Conservation (phyloP, 1,140 invertebrate species). For the Lasaia peninsularis region DNA sequence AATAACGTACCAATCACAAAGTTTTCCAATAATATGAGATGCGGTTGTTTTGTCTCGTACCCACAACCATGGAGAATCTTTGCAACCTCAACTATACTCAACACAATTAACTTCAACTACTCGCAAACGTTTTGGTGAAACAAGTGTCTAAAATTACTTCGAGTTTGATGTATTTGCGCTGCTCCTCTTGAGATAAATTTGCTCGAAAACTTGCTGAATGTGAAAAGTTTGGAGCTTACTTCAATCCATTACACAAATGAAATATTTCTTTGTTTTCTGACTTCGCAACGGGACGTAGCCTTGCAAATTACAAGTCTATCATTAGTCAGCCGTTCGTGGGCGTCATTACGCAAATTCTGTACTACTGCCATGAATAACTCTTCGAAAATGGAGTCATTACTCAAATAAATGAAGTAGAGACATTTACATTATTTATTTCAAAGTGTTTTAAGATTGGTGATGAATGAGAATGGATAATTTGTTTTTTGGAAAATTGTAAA, state of each 20-base stretch:
- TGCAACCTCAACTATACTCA: constrained; percentile 1
- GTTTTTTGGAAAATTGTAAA: not conserved
- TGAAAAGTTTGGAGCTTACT: constrained; percentile 75
- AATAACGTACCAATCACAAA: constrained; percentile 1
- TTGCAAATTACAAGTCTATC: constrained; percentile 66
- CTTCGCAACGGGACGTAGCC: constrained; percentile 48
- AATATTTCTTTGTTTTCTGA: constrained; percentile 76
- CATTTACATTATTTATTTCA: not conserved
- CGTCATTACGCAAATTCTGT: constrained; percentile 21
- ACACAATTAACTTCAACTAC: constrained; percentile 40
- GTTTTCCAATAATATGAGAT: not conserved
- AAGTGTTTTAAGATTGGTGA: not conserved
- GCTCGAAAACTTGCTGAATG: constrained; percentile 74
- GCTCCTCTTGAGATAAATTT: constrained; percentile 73
- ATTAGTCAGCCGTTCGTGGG: constrained; percentile 38
- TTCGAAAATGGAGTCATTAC: constrained; percentile 21
- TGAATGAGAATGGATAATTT: not conserved
- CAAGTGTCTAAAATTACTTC: constrained; percentile 73
- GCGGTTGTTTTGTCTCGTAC: constrained; percentile 3
- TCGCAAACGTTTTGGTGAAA: constrained; percentile 63
- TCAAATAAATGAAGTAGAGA: constrained; percentile 19
- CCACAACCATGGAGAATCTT: not conserved
- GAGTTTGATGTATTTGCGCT: constrained; percentile 74
- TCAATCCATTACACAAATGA: constrained; percentile 76
- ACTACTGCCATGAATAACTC: constrained; percentile 16